A percentile compares a stretch with the other conserved stretches of the same genome.
These are phyloP conservation scores for Ooceraea biroi DNA, from an alignment of 1,140 invertebrate species.

Conservation along the genomic window DNA sequence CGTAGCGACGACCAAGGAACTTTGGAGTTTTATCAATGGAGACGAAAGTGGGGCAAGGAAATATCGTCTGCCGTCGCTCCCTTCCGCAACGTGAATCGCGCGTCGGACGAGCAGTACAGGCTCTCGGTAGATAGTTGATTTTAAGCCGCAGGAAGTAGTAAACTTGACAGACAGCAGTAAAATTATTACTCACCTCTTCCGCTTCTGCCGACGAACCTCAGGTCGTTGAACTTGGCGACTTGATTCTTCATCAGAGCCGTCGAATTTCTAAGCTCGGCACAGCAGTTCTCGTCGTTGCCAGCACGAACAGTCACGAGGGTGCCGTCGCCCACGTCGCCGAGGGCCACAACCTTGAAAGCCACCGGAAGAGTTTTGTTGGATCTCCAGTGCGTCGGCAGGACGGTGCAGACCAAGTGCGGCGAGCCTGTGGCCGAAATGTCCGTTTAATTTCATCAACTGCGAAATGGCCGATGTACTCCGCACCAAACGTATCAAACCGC, in stretches of 20 bases:
- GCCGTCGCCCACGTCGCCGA: slow-evolving; percentile 97
- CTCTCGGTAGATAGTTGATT: not conserved
- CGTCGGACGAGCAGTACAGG: not conserved
- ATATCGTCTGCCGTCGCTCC: not conserved
- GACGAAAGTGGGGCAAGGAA: slow-evolving; percentile 38
- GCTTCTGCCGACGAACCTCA: slow-evolving; percentile 98
- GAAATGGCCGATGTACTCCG: not conserved
- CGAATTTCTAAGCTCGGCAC: slow-evolving; percentile 96
- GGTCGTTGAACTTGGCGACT: slow-evolving; percentile 99
- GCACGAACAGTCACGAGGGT: slow-evolving; percentile 98
- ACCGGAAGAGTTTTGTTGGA: slow-evolving; percentile 99
- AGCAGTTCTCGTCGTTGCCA: slow-evolving; percentile 99
- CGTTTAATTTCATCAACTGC: not conserved
- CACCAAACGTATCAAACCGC: not conserved
- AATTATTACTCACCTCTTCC: slow-evolving; percentile 94
- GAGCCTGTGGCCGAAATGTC: slow-evolving; percentile 86
- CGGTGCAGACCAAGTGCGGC: slow-evolving; percentile 96
- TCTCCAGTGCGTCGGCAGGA: slow-evolving; percentile 97
- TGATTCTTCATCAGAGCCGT: slow-evolving; percentile 98
- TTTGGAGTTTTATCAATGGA: slow-evolving; percentile 80
- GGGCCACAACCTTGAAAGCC: slow-evolving; percentile 96
- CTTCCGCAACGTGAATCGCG: not conserved
- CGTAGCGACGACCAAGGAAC: slow-evolving; percentile 40
- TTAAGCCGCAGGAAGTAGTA: not conserved
- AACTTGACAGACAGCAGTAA: not conserved